phyloP scores from a whole-genome alignment of 2,888 invertebrate species.

The Willowsia nigromaculata region DNA sequence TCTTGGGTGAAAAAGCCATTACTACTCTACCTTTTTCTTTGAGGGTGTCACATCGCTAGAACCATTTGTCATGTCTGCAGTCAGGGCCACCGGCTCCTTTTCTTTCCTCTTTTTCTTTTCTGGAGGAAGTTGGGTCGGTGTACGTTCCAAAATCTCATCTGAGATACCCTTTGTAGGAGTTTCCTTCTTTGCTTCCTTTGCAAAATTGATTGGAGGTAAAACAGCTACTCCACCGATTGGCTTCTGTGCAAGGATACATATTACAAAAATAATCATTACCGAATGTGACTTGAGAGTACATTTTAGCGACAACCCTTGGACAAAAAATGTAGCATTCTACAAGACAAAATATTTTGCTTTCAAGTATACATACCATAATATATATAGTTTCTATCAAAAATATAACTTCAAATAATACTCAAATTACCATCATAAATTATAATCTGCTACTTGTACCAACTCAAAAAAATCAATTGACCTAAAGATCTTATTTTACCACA shows the following conservation, averaged over 20 bases:
- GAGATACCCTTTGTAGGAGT: conserved; percentile 78
- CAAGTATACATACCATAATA: background rate
- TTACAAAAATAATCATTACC: background rate
- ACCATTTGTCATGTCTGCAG: conserved; percentile 73
- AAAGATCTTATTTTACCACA: background rate
- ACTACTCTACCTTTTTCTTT: conserved; percentile 75
- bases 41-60: conserved; percentile 71
- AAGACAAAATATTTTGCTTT: background rate
- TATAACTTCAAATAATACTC: background rate
- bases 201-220: conserved; percentile 84
- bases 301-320: conserved; percentile 63
- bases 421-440: background rate
- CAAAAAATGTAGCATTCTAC: conserved; percentile 36
- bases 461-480: background rate
- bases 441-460: background rate
- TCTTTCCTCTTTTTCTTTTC: conserved; percentile 81
- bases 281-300: background rate
- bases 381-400: background rate
- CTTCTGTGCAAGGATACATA: conserved; percentile 83
- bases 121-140: conserved; percentile 63
- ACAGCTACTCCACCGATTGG: conserved; percentile 92
- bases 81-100: conserved; percentile 79
- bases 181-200: conserved; percentile 82
- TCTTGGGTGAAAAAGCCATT: background rate
- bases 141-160: conserved; percentile 51